Percentiles rank a stretch among this genome's conserved stretches.
Evolutionary conservation across 2,797 vertebrate genomes (phyloP).

Genomic region (Brotula barbata): DNA sequence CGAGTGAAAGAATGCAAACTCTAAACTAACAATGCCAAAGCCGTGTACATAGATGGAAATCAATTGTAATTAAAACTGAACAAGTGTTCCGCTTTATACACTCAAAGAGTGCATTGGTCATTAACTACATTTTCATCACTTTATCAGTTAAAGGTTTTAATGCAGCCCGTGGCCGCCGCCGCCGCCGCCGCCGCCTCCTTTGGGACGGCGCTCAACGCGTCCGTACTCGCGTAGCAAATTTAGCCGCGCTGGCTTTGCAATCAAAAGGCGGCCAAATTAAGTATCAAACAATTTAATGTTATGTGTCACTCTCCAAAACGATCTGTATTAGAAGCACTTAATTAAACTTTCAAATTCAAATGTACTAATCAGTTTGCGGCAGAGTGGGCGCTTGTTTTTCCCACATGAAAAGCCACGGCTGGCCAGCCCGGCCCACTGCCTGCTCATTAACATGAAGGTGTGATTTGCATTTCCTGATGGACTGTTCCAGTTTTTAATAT

Average conservation of each 20-base stretch:
- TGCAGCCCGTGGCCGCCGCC: constrained; percentile 77
- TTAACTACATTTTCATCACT: constrained; percentile 86
- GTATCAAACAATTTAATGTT: constrained; percentile 88
- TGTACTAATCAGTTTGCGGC: constrained; percentile 79
- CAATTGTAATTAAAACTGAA: constrained; percentile 94
- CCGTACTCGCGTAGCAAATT: constrained; percentile 61
- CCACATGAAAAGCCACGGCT: constrained; percentile 82
- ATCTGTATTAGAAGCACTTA: constrained; percentile 88
- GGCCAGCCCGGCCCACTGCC: constrained; percentile 72
- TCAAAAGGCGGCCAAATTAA: constrained; percentile 85
- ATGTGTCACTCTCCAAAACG: constrained; percentile 85
- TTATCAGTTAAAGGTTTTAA: constrained; percentile 85
- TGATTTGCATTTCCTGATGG: constrained; percentile 92
- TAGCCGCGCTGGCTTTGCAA: constrained; percentile 66
- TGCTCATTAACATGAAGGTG: constrained; percentile 90
- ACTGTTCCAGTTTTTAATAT: constrained; percentile 84
- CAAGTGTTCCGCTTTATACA: constrained; percentile 85
- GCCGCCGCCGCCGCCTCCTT: constrained; percentile 75
- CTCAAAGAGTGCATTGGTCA: constrained; percentile 82
- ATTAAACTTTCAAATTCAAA: constrained; percentile 88
- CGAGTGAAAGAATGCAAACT: constrained; percentile 64
- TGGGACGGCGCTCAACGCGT: constrained; percentile 77
- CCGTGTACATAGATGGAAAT: constrained; percentile 86
- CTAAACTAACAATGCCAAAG: constrained; percentile 69
- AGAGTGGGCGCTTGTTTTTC: constrained; percentile 75